phyloP scores from a whole-genome alignment of 2,113 vertebrate genomes.

The Parus major region DNA sequence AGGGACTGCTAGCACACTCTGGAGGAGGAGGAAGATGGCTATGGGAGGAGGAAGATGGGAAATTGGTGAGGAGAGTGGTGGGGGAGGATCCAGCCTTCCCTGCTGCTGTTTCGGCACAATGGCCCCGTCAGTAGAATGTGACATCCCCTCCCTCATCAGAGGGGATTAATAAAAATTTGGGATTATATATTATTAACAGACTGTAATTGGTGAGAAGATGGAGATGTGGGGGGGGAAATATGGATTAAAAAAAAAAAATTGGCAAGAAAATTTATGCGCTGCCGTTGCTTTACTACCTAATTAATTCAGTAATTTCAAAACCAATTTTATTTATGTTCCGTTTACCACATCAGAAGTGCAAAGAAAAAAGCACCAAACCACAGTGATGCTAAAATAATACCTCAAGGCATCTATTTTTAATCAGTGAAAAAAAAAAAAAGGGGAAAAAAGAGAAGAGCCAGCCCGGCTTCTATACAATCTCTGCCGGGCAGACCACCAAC shows the following conservation, averaged over 20 bases:
- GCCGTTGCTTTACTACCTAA: constrained; percentile 75
- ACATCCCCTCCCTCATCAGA: background rate
- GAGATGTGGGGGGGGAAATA: background rate
- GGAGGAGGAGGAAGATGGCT: background rate
- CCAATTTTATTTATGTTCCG: constrained; percentile 84
- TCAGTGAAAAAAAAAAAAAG: constrained; percentile 19
- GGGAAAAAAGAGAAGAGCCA: background rate
- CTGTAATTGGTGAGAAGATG: background rate
- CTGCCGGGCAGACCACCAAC: constrained; percentile 76
- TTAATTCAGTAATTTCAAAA: constrained; percentile 83
- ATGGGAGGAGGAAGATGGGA: background rate
- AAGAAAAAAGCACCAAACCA: constrained; percentile 43
- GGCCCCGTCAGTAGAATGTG: background rate
- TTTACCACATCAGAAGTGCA: constrained; percentile 80
- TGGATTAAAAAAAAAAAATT: constrained; percentile 22
- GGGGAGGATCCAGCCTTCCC: background rate
- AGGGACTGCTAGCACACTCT: background rate
- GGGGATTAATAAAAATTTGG: background rate
- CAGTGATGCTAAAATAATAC: constrained; percentile 79
- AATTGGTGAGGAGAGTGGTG: background rate
- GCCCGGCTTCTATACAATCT: constrained; percentile 67
- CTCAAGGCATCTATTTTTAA: constrained; percentile 82
- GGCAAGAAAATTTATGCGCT: constrained; percentile 69
- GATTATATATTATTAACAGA: background rate
- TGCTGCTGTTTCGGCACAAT: rapidly evolving